These are phyloP conservation scores for Diadophis punctatus DNA, from an alignment of 2,113 vertebrate genomes.

Conservation along the genomic window DNA sequence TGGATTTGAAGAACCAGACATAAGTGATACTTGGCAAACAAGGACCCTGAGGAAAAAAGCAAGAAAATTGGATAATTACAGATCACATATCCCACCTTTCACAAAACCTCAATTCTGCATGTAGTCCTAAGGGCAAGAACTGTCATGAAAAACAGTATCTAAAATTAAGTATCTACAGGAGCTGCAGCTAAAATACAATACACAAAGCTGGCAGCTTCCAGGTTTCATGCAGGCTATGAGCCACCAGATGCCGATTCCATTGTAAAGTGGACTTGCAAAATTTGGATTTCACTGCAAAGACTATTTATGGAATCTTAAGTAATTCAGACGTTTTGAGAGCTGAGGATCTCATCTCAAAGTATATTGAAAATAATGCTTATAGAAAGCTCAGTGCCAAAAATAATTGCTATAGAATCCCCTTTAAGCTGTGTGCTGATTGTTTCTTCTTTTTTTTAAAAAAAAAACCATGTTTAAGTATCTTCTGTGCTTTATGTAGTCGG, in stretches of 20 bases:
- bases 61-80: background rate
- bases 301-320: background rate
- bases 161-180: background rate
- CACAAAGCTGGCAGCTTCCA: background rate
- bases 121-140: background rate
- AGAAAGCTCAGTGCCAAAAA: background rate
- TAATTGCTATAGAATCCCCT: constrained; percentile 10
- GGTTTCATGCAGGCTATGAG: background rate
- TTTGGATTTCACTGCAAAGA: background rate
- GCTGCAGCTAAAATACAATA: background rate
- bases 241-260: background rate
- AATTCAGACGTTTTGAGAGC: background rate
- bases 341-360: background rate
- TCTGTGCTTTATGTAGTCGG: constrained; percentile 1
- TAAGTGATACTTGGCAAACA: background rate
- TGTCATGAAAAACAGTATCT: background rate
- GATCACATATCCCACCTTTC: background rate
- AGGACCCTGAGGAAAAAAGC: background rate
- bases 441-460: background rate
- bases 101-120: background rate
- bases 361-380: background rate
- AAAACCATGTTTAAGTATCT: constrained; percentile 11
- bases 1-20: background rate
- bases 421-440: constrained; percentile 16
- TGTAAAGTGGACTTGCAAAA: background rate